Percentiles rank a stretch among this genome's conserved stretches.
Evolutionary conservation across 2,888 invertebrate genomes (phyloP).

Genomic region (Meloe dianella): DNA sequence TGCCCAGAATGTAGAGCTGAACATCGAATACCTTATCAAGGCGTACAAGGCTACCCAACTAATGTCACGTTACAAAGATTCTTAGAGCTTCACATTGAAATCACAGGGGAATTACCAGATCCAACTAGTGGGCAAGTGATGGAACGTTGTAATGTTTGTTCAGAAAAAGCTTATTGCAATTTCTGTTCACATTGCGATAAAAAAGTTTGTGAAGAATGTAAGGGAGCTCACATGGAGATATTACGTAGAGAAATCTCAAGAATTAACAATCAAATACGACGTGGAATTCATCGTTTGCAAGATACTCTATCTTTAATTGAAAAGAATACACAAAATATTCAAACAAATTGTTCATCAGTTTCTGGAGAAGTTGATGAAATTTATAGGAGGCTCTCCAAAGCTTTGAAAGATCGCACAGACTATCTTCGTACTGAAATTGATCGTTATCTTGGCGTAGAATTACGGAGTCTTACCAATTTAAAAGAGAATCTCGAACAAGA

Average conservation of each 20-base stretch:
- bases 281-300: constrained; percentile 87
- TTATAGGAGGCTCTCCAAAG: constrained; percentile 83
- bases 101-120: constrained; percentile 89
- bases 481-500: constrained; percentile 95
- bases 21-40: constrained; percentile 94
- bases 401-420: constrained; percentile 88
- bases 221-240: constrained; percentile 95
- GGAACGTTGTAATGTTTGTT: constrained; percentile 93
- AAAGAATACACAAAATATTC: constrained; percentile 86
- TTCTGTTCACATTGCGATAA: constrained; percentile 96
- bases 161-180: constrained; percentile 87
- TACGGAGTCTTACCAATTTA: constrained; percentile 81
- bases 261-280: constrained; percentile 67
- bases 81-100: constrained; percentile 91
- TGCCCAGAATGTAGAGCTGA: constrained; percentile 98
- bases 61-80: constrained; percentile 95
- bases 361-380: constrained; percentile 95
- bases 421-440: constrained; percentile 89
- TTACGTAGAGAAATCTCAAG: constrained; percentile 70
- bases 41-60: constrained; percentile 92
- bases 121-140: constrained; percentile 90
- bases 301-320: constrained; percentile 84
- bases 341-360: constrained; percentile 88
- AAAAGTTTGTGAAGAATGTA: constrained; percentile 96
- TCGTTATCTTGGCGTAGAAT: constrained; percentile 86